Percentiles rank a stretch among this genome's conserved stretches.
Conservation (phyloP, 2,888 invertebrate species). For the Heliothis peltigera region DNA sequence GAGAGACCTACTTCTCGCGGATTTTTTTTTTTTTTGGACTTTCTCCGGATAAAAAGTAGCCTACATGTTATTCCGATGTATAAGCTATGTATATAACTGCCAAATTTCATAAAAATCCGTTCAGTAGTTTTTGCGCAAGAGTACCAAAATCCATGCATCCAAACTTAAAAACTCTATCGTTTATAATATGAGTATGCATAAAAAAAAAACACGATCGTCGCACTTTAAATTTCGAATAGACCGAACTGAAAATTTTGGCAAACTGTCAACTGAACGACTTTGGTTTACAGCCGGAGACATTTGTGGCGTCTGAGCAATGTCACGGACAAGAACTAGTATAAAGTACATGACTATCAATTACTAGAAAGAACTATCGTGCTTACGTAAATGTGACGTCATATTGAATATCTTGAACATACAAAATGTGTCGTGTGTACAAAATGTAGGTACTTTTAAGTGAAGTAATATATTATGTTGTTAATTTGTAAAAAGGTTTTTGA, state of each 20-base stretch:
- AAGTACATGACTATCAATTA: neutral
- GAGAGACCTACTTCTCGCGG: too few relatives aligned
- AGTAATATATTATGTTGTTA: neutral
- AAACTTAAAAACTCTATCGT: too few relatives aligned
- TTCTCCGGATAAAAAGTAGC: too few relatives aligned
- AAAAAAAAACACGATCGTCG: slow-evolving; percentile 5
- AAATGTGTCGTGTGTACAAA: neutral
- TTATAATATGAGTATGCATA: too few relatives aligned
- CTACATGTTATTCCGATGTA: too few relatives aligned
- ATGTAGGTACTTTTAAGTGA: neutral
- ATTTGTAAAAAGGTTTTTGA: too few relatives aligned
- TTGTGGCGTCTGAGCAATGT: slow-evolving; percentile 14
- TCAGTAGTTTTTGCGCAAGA: too few relatives aligned
- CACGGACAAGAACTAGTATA: slow-evolving; percentile 3
- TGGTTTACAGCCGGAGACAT: slow-evolving; percentile 5
- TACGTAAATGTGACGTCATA: slow-evolving; percentile 1
- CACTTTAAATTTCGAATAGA: slow-evolving; percentile 1
- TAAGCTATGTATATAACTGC: too few relatives aligned
- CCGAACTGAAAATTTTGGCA: slow-evolving; percentile 32
- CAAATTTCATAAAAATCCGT: too few relatives aligned
- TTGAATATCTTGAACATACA: neutral
- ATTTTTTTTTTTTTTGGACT: too few relatives aligned
- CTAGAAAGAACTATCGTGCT: neutral
- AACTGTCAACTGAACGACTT: slow-evolving; percentile 21
- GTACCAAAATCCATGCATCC: too few relatives aligned